Evolutionary conservation across 2,113 vertebrate species (phyloP).

Genomic region (Hystrix brachyura): DNA sequence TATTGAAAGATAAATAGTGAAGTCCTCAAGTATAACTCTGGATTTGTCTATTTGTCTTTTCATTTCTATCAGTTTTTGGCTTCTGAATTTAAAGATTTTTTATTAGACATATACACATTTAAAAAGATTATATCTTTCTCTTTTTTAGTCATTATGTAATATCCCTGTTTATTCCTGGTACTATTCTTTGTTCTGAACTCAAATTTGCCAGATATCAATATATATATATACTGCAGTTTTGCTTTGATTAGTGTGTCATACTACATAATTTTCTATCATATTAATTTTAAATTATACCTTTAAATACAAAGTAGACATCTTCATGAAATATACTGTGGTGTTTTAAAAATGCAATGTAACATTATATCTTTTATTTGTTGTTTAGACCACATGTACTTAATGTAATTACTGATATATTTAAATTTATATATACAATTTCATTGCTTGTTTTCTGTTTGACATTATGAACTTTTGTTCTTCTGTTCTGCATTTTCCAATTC

Average conservation of each 20-base stretch:
- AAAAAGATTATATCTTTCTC: not conserved
- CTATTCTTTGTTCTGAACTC: not conserved
- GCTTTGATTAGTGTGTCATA: not conserved
- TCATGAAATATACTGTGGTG: not conserved
- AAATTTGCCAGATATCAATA: not conserved
- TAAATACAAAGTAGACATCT: not conserved
- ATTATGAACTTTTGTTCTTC: not conserved
- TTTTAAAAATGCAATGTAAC: not conserved
- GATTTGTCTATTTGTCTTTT: not conserved
- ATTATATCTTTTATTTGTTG: not conserved
- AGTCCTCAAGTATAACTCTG: not conserved
- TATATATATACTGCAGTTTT: not conserved
- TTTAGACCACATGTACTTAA: not conserved
- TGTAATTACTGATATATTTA: not conserved
- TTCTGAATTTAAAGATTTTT: conserved; percentile 9
- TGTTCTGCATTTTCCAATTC: not conserved
- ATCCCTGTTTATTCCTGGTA: not conserved
- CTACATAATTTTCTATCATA: not conserved
- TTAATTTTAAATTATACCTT: not conserved
- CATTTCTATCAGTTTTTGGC: not conserved
- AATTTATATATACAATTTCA: not conserved
- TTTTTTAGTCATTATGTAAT: not conserved
- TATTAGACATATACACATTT: not conserved
- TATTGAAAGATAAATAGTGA: not conserved
- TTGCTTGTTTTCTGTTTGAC: not conserved